These are phyloP conservation scores for Agrochola macilenta DNA, from an alignment of 2,888 invertebrate species.

Conservation along the genomic window DNA sequence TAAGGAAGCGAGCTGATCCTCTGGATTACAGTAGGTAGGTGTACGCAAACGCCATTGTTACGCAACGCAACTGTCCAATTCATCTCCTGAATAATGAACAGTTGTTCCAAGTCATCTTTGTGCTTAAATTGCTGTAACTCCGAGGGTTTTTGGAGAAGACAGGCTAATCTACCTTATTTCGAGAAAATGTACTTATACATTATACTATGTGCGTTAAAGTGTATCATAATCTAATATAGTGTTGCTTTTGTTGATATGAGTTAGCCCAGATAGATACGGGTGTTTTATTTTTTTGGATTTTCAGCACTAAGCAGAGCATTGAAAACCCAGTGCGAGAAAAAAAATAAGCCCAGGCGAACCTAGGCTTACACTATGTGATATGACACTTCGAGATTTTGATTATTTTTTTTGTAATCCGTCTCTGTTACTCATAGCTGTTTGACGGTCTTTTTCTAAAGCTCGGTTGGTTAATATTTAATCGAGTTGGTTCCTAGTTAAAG, in stretches of 20 bases:
- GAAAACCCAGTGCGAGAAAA: too few species aligned
- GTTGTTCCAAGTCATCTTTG: conserved; percentile 44
- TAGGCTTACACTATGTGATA: too few species aligned
- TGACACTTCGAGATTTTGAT: too few species aligned
- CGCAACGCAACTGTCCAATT: conserved; percentile 44
- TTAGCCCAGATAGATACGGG: background rate
- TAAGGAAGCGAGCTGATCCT: conserved; percentile 57
- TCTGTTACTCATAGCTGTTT: background rate
- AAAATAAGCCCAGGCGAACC: too few species aligned
- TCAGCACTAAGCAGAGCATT: too few species aligned
- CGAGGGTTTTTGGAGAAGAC: conserved; percentile 18
- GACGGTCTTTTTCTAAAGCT: background rate
- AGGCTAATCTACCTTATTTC: conserved; percentile 36
- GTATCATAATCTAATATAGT: background rate
- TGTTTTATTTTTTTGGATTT: too few species aligned
- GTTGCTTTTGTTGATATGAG: background rate
- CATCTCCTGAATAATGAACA: conserved; percentile 57
- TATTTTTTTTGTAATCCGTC: background rate
- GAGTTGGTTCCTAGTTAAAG: background rate
- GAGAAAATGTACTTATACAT: background rate
- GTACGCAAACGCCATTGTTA: conserved; percentile 44
- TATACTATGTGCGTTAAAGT: background rate
- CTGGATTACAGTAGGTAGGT: conserved; percentile 58
- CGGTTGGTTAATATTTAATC: background rate
- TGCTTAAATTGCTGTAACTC: conserved; percentile 21